Conservation (phyloP, 2,797 vertebrate genomes). For the Anguilla megastoma region DNA sequence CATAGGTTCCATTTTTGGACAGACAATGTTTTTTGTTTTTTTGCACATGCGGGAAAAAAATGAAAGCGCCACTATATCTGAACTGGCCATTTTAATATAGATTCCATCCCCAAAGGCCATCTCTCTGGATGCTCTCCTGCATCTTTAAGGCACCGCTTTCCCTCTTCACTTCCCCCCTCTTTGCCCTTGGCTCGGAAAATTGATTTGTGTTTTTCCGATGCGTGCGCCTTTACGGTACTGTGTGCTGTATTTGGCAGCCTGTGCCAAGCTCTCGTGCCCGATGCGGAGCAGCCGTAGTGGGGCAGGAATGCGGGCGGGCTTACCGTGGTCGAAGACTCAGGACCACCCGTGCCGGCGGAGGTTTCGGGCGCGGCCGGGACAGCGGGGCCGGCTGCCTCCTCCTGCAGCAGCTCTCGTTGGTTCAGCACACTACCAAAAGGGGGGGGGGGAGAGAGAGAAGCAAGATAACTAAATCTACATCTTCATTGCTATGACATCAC, state of each 20-base stretch:
- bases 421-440: slow-evolving; percentile 72
- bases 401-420: slow-evolving; percentile 73
- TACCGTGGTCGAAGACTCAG: slow-evolving; percentile 69
- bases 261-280: slow-evolving; percentile 39
- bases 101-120: not conserved
- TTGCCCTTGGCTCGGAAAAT: slow-evolving; percentile 38
- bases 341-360: slow-evolving; percentile 48
- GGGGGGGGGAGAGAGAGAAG: not conserved
- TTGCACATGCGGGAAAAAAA: not conserved
- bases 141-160: not conserved
- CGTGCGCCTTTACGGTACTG: slow-evolving; percentile 45
- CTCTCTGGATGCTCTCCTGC: not conserved
- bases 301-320: slow-evolving; percentile 40
- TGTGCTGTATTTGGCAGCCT: slow-evolving; percentile 38
- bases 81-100: not conserved
- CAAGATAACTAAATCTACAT: not conserved
- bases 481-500: not conserved
- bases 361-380: slow-evolving; percentile 36
- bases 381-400: slow-evolving; percentile 50
- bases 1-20: not conserved
- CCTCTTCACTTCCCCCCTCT: slow-evolving; percentile 9
- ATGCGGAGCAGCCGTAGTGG: not conserved
- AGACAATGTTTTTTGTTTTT: not conserved
- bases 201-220: slow-evolving; percentile 44
- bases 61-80: not conserved